Conservation (phyloP, 2,888 invertebrate species). For the Morpho achilles region DNA sequence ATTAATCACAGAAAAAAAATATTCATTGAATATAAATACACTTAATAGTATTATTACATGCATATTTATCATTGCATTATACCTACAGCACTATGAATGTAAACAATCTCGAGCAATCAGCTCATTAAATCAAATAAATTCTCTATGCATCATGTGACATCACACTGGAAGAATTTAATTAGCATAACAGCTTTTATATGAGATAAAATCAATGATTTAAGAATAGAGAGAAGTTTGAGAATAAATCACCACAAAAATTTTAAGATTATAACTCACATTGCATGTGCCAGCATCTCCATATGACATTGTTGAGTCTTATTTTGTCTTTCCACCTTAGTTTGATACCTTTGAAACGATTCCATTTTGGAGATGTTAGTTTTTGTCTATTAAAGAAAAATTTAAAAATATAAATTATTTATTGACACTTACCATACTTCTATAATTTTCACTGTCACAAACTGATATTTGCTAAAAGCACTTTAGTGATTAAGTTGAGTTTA, state of each 20-base stretch:
- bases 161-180: background rate
- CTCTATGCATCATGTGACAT: constrained; percentile 12
- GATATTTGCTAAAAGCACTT: constrained; percentile 45
- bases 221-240: background rate
- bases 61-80: constrained; percentile 10
- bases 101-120: constrained; percentile 13
- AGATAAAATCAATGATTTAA: background rate
- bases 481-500: constrained; percentile 51
- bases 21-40: constrained; percentile 1
- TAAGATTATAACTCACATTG: constrained; percentile 86
- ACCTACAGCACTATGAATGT: constrained; percentile 6
- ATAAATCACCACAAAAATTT: background rate
- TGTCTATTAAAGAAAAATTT: constrained; percentile 84
- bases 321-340: constrained; percentile 99
- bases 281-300: constrained; percentile 99
- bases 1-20: too few relatives aligned
- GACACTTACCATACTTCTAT: constrained; percentile 56
- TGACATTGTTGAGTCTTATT: constrained; percentile 99
- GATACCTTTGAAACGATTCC: constrained; percentile 99
- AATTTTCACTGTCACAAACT: constrained; percentile 55
- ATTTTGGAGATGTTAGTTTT: constrained; percentile 99
- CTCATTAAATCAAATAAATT: constrained; percentile 12
- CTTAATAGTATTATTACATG: background rate
- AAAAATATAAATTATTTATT: constrained; percentile 26
- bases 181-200: background rate